Evolutionary conservation across 2,888 invertebrate species (phyloP).

Genomic region (Matsumyia berberina): DNA sequence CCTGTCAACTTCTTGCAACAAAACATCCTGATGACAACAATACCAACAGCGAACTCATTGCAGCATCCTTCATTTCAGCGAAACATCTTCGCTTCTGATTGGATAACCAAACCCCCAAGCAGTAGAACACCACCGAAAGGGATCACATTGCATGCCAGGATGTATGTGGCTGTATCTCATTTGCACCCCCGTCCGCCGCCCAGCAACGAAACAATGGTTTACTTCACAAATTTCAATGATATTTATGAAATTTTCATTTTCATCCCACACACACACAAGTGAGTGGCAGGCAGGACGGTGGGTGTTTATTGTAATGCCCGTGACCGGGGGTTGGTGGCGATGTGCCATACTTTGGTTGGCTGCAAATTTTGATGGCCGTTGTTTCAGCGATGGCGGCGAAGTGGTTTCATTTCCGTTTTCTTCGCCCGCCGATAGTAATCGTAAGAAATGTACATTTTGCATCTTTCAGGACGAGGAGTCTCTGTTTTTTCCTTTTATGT

Average conservation of each 20-base stretch:
- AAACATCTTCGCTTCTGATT: conserved; percentile 57
- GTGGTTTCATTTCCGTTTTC: conserved; percentile 57
- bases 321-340: conserved; percentile 51
- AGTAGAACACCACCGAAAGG: conserved; percentile 53
- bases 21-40: not conserved
- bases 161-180: conserved; percentile 12
- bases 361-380: conserved; percentile 67
- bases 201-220: conserved; percentile 65
- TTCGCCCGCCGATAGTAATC: not conserved
- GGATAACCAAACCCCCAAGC: conserved; percentile 70
- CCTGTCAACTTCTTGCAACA: conserved; percentile 13
- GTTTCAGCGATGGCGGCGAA: conserved; percentile 69
- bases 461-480: conserved; percentile 7
- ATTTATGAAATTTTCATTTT: conserved; percentile 69
- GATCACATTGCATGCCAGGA: conserved; percentile 35
- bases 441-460: conserved; percentile 38
- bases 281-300: conserved; percentile 2
- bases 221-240: conserved; percentile 51
- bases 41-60: conserved; percentile 9
- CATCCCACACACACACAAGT: conserved; percentile 9
- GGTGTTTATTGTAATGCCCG: conserved; percentile 57
- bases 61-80: not conserved
- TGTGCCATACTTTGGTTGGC: conserved; percentile 73
- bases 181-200: conserved; percentile 5
- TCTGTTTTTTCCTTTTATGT: conserved; percentile 16